Conservation (phyloP, 2,113 vertebrate genomes). For the Glaucomys volans region DNA sequence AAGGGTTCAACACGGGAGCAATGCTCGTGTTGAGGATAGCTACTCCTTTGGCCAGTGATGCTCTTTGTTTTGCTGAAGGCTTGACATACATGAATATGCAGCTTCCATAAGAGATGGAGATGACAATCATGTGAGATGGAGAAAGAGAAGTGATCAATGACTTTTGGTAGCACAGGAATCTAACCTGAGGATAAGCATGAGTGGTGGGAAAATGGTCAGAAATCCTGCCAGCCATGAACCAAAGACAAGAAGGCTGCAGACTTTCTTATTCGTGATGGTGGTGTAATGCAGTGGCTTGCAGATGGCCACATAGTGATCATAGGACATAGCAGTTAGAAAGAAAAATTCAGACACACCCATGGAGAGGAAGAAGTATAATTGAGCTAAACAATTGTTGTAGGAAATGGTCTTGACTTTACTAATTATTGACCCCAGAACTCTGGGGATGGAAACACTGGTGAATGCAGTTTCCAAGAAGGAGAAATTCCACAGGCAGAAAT, state of each 20-base stretch:
- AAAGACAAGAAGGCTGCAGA: constrained; percentile 48
- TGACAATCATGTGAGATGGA: constrained; percentile 4
- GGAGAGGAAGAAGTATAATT: too few species aligned
- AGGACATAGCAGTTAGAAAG: constrained; percentile 66
- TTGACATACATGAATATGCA: constrained; percentile 75
- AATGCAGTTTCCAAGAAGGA: constrained; percentile 67
- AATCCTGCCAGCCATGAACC: constrained; percentile 62
- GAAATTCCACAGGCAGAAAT: constrained; percentile 66
- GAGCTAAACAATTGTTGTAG: too few species aligned
- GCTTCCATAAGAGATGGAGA: constrained; percentile 69
- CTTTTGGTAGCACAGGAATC: constrained; percentile 63
- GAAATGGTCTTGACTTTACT: constrained; percentile 43
- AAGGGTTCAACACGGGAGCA: constrained; percentile 58
- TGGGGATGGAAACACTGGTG: constrained; percentile 48
- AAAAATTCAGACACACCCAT: constrained; percentile 55
- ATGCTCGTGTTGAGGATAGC: constrained; percentile 69
- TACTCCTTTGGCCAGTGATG: constrained; percentile 63
- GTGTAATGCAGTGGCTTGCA: constrained; percentile 72
- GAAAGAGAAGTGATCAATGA: constrained; percentile 65
- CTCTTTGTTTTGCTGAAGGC: constrained; percentile 54
- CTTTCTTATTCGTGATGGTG: background rate
- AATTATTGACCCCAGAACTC: constrained; percentile 35
- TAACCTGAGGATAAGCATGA: constrained; percentile 49
- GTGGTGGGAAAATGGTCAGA: constrained; percentile 58
- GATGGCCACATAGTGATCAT: constrained; percentile 71